Base-by-base conservation (phyloP, 2,113 vertebrate genomes). In the Uropsilus gracilis region DNA sequence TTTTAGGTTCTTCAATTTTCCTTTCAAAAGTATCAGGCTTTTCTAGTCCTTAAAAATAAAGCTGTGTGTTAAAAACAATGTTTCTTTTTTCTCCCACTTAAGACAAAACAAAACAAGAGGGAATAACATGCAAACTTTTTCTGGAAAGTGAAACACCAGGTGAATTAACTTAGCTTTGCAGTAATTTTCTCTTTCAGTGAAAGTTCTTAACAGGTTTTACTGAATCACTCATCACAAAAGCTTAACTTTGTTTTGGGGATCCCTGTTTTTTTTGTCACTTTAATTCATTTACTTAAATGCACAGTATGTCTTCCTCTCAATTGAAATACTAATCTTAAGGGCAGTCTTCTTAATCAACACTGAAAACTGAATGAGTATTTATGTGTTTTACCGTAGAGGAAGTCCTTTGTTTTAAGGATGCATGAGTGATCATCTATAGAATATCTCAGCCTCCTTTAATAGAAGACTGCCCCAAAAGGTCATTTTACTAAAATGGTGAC, bases 361-460 rank as follows among this genome's bases (percentile, higher is more conserved):
- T 86, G 97, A 97, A 97, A 97, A 97, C 96, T 96, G 97, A 98
- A 96, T 96, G 96, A 97, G 94, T 97, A 92, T 89, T 53, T 59
- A 16, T 16, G 18, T 44, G 53, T 53, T 95, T 76, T 57, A 85
- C 44, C 39, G 10, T 17, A n/a, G 28, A 96, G 68, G 28, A n/a
- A 68, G 34, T n/a, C 20, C 17, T 53, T 55, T 92, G 66, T 82
- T 66, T 86, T 14, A 75, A 46, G 13, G 68, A 50, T 59, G 39
- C 30, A 91, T 24, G 34, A 71, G 64, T 5, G 3, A 44, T 59
- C 32, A 81, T 16, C 30, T 37, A 12, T 10, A 22, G 8, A 20
- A n/a, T 46, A 61, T 46, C 30, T 50, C 22, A 5, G 10, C 34
- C n/a, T 84, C 59, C 53, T 50, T 42, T 24, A 87, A 61, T 16